These are phyloP conservation scores for Cheilinus undulatus DNA, from an alignment of 2,113 vertebrate species.

Conservation along the genomic window DNA sequence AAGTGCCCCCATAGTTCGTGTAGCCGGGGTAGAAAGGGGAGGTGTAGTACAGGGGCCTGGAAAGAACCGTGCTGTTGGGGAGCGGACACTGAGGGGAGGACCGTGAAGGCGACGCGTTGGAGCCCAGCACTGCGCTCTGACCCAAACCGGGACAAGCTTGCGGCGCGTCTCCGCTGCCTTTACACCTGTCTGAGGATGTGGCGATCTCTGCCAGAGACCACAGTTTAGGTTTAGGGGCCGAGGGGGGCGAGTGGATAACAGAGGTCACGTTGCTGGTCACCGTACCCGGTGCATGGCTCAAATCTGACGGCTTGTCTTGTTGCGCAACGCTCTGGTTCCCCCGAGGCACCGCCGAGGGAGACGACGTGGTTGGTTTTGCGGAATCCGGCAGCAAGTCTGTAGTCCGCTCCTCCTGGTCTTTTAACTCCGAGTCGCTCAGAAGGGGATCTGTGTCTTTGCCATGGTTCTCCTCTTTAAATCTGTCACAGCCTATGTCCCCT, in stretches of 20 bases:
- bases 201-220: conserved; percentile 98
- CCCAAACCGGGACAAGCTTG: conserved; percentile 78
- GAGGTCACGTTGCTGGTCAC: conserved; percentile 87
- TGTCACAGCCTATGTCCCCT: conserved; percentile 83
- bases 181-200: conserved; percentile 95
- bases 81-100: conserved; percentile 92
- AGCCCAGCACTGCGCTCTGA: conserved; percentile 80
- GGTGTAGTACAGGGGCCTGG: conserved; percentile 96
- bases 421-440: conserved; percentile 94
- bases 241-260: conserved; percentile 93
- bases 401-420: conserved; percentile 88
- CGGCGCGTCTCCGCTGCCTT: conserved; percentile 82
- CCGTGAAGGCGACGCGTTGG: conserved; percentile 86
- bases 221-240: conserved; percentile 93
- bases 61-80: conserved; percentile 91
- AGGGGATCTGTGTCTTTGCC: conserved; percentile 84
- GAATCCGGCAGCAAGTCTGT: conserved; percentile 83
- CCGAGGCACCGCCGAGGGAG: conserved; percentile 81
- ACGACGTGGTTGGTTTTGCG: conserved; percentile 84
- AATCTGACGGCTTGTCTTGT: conserved; percentile 82
- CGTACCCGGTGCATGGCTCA: conserved; percentile 71
- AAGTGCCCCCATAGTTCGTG: conserved; percentile 97
- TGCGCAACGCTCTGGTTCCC: conserved; percentile 75
- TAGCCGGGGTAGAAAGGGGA: conserved; percentile 97
- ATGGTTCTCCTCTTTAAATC: conserved; percentile 84